These are phyloP conservation scores for Mycetomoellerius zeteki DNA, from an alignment of 1,140 invertebrate species.

Conservation along the genomic window DNA sequence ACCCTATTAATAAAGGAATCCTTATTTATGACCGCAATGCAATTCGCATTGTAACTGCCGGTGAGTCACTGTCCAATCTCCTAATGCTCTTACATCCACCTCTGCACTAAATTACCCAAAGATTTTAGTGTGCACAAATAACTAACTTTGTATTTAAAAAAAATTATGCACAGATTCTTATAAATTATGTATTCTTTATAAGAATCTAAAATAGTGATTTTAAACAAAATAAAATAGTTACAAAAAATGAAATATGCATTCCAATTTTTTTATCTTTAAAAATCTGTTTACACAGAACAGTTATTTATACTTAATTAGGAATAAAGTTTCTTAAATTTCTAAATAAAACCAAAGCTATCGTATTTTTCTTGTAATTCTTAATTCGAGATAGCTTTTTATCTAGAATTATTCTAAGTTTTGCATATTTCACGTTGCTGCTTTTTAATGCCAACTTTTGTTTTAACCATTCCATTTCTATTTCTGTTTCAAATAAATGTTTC, in stretches of 20 bases:
- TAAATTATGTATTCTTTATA: not conserved
- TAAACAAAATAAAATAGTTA: not conserved
- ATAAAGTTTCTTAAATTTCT: not conserved
- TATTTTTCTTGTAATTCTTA: constrained; percentile 20
- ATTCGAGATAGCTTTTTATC: not conserved
- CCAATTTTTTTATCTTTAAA: not conserved
- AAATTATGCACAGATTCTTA: not conserved
- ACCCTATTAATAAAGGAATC: constrained; percentile 89
- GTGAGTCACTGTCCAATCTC: constrained; percentile 82
- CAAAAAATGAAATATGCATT: not conserved
- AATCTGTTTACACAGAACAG: not conserved
- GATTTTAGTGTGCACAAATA: not conserved
- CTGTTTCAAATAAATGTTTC: constrained; percentile 1
- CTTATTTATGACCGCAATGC: constrained; percentile 84
- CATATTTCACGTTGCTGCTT: not conserved
- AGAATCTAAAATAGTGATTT: constrained; percentile 9
- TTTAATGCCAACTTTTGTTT: not conserved
- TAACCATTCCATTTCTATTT: not conserved
- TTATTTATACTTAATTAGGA: not conserved
- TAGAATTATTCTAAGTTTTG: not conserved
- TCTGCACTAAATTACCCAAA: constrained; percentile 21
- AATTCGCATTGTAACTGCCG: constrained; percentile 85
- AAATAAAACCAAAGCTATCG: not conserved
- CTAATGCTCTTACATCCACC: constrained; percentile 56
- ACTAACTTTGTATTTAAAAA: not conserved